Base-by-base conservation (phyloP, 2,797 vertebrate species). In the Lindbergichthys nudifrons region DNA sequence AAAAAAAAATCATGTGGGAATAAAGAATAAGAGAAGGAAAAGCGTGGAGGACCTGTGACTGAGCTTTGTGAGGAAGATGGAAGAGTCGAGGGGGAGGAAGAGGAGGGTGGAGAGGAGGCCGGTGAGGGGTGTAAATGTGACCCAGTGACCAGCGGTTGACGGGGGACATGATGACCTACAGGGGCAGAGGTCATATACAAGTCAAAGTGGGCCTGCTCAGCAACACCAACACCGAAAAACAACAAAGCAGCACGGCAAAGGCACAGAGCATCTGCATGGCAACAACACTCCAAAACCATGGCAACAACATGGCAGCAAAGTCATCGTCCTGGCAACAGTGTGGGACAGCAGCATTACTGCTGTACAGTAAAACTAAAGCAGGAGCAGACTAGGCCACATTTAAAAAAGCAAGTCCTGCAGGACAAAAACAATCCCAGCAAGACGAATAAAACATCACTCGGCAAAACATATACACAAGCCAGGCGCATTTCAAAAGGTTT, bases 21-120 rank as follows among this genome's bases (percentile, higher is more conserved):
- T 58, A 86, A 87, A 88, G 71, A 83, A 77, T 64, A 85, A 81
- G 67, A 81, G 73, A 90, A 91, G 83, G 83, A 90, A 89, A 89
- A 89, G 88, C 80, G 88, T 89, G 89, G 83, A 93, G 87, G 92
- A 95, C 94, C 94, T 95, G 94, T 67, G 87, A 92, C 81, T 91
- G 91, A 92, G 89, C 92, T 90, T 91, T 93, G 92, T 92, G 93
- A 90, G 92, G 92, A 86, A 89, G 92, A 91, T 94, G 93, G 90
- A 94, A 90, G 91, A 93, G 93, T 92, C 90, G 93, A 90, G 93
- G 88, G 89, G 93, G 90, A 91, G 93, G 93, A 94, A 90, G 92
- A 92, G 92, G 91, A 94, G 94, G 94, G 92, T 95, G 92, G 80
- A 94, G 94, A 93, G 95, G 94, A 93, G 94, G 94, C 88, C 93